Percentiles rank a stretch among this genome's conserved stretches.
Evolutionary conservation across 2,113 vertebrate genomes (phyloP).

Genomic region (Mesembrinibis cayennensis): DNA sequence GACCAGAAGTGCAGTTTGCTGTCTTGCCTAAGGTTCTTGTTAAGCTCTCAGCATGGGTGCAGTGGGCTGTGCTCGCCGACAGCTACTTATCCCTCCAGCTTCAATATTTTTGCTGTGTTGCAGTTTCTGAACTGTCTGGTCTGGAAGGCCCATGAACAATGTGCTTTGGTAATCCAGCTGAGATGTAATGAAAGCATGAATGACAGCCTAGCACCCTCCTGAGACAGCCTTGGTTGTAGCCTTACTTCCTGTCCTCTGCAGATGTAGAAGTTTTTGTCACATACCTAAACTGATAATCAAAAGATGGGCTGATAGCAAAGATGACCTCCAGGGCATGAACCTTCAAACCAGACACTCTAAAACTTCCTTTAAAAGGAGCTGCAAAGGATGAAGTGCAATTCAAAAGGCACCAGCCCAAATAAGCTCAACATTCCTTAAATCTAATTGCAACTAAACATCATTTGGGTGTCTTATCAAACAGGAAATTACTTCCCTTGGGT

Average conservation of each 20-base stretch:
- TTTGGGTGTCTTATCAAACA: conserved; percentile 59
- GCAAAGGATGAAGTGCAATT: conserved; percentile 7
- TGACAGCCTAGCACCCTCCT: conserved; percentile 48
- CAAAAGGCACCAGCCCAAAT: conserved; percentile 9
- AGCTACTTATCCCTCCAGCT: conserved; percentile 17
- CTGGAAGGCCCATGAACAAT: conserved; percentile 32
- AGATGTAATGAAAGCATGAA: conserved; percentile 45
- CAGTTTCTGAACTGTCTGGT: conserved; percentile 32
- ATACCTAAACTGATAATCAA: conserved; percentile 57
- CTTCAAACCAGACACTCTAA: conserved; percentile 17
- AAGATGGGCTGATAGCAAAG: conserved; percentile 42
- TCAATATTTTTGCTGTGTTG: conserved; percentile 27
- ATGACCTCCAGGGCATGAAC: conserved; percentile 28
- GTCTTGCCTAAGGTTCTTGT: not conserved
- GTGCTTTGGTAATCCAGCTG: conserved; percentile 43
- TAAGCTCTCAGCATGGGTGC: conserved; percentile 22
- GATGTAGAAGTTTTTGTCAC: conserved; percentile 16
- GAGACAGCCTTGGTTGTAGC: conserved; percentile 28
- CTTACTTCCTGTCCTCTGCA: conserved; percentile 2
- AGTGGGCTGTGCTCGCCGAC: not conserved
- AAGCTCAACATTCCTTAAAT: conserved; percentile 3
- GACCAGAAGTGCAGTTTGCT: not conserved
- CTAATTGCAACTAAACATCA: not conserved
- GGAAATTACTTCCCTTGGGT: conserved; percentile 62
- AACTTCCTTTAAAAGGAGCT: conserved; percentile 21